phyloP scores from a whole-genome alignment of 2,797 vertebrate species.

The Myotis daubentonii region DNA sequence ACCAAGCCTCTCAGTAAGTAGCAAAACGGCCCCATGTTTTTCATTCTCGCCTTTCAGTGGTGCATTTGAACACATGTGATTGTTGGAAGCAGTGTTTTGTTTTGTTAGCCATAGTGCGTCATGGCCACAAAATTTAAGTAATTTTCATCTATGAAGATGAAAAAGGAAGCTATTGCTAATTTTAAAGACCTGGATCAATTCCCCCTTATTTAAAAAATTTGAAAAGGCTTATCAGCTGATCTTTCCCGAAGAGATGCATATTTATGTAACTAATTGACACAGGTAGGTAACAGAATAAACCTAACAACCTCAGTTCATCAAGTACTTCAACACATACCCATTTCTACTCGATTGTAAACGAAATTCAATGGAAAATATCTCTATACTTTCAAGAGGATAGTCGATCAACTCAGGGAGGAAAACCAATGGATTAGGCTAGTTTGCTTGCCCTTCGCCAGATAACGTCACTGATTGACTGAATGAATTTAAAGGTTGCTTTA shows the following conservation, averaged over 20 bases:
- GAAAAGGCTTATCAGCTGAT: conserved; percentile 62
- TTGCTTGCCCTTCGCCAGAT: not conserved
- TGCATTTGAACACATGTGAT: not conserved
- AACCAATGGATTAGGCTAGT: not conserved
- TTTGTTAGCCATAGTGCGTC: not conserved
- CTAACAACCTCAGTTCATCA: not conserved
- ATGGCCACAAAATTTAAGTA: not conserved
- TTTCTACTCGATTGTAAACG: conserved; percentile 20
- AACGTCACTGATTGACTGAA: not conserved
- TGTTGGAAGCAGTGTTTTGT: not conserved
- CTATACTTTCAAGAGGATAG: not conserved
- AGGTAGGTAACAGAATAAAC: not conserved
- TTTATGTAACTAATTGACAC: not conserved
- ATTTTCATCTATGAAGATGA: not conserved
- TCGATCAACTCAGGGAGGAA: not conserved
- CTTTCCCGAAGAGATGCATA: conserved; percentile 10
- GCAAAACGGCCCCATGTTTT: not conserved
- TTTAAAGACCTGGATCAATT: conserved; percentile 1
- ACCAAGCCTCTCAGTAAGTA: not conserved
- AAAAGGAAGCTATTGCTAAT: not conserved
- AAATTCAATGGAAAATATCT: not conserved
- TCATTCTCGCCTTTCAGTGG: not conserved
- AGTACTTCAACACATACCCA: not conserved
- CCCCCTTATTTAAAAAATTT: not conserved
- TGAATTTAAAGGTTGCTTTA: not conserved